A percentile compares a stretch with the other conserved stretches of the same genome.
Conservation (phyloP, 1,140 invertebrate genomes). For the Nasonia giraulti region DNA sequence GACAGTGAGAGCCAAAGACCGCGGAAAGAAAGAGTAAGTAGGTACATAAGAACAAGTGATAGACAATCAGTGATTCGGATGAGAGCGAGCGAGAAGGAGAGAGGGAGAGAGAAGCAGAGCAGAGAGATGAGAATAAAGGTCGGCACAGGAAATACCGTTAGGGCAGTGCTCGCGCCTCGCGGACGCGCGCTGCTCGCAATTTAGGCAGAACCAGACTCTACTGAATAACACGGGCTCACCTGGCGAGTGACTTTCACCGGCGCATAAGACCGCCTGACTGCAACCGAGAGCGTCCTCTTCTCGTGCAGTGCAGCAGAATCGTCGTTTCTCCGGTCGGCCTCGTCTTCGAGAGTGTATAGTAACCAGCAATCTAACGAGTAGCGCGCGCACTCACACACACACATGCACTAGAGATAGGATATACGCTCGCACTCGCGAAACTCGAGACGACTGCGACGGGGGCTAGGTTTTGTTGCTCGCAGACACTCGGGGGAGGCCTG, state of each 20-base stretch:
- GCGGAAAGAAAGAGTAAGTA: background rate
- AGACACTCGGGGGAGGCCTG: background rate
- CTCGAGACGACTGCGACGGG: background rate
- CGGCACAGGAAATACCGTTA: conserved; percentile 31
- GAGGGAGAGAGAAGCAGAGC: background rate
- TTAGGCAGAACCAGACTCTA: background rate
- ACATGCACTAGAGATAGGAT: background rate
- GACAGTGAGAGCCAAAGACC: background rate
- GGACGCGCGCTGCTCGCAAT: background rate
- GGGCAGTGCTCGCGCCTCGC: background rate
- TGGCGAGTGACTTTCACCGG: conserved; percentile 41
- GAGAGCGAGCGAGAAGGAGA: background rate
- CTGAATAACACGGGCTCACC: conserved; percentile 16
- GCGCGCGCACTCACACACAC: too few relatives aligned
- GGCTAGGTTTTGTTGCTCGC: background rate
- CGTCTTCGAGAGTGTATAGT: background rate
- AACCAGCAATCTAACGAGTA: background rate
- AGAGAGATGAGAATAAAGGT: background rate
- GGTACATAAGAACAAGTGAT: conserved; percentile 1
- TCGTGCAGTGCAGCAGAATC: background rate
- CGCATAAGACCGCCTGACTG: conserved; percentile 35
- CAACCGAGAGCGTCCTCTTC: background rate
- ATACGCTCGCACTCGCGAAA: background rate
- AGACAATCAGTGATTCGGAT: background rate
- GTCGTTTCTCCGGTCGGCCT: background rate